Conservation (phyloP, 2,113 vertebrate species). For the Pagrus major region DNA sequence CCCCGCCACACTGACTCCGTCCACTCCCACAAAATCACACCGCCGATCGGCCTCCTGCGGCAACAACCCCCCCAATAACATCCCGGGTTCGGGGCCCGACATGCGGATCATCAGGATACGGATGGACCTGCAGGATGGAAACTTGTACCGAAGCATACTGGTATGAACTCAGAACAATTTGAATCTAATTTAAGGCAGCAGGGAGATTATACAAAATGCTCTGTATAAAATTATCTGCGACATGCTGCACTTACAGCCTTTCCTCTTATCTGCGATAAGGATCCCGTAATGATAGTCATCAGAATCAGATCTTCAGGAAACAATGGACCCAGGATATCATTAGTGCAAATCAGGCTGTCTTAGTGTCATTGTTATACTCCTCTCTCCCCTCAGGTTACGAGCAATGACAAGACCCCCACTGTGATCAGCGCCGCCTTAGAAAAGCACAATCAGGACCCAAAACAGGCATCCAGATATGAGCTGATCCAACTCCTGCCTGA, state of each 20-base stretch:
- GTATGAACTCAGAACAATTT: conserved; percentile 67
- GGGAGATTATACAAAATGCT: background rate
- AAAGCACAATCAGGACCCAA: conserved; percentile 89
- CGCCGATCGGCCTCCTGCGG: conserved; percentile 95
- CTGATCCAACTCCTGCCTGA: conserved; percentile 91
- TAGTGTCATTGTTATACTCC: conserved; percentile 33
- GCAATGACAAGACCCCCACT: conserved; percentile 91
- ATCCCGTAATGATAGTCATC: conserved; percentile 65
- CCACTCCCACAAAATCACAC: conserved; percentile 86
- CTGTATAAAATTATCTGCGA: conserved; percentile 23
- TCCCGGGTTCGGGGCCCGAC: conserved; percentile 77
- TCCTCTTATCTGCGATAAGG: conserved; percentile 37
- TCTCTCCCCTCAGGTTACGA: conserved; percentile 86
- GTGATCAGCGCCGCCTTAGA: conserved; percentile 90
- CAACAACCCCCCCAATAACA: conserved; percentile 71
- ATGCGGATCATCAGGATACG: conserved; percentile 90
- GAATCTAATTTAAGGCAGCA: background rate
- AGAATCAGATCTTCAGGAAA: conserved; percentile 39
- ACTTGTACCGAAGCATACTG: conserved; percentile 93
- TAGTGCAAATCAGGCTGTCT: conserved; percentile 50
- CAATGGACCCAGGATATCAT: conserved; percentile 38
- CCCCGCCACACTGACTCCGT: conserved; percentile 75
- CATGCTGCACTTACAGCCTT: conserved; percentile 37
- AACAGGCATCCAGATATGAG: conserved; percentile 84
- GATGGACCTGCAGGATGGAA: conserved; percentile 91